Conservation (phyloP, 2,797 vertebrate species). For the Protonibea diacanthus region DNA sequence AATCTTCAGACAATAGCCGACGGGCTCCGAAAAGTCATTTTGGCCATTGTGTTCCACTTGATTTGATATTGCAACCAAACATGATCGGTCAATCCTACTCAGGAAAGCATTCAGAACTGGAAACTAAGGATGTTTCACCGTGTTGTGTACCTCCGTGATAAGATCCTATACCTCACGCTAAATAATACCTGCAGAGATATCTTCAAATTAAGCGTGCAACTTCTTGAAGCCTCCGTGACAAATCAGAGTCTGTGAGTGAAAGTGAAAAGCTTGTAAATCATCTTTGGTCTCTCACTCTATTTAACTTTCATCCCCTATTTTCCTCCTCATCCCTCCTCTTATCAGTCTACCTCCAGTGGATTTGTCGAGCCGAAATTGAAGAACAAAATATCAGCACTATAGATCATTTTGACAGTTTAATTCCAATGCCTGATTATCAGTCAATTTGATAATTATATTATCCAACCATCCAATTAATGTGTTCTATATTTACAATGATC, state of each 20-base stretch:
- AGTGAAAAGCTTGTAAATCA: conserved; percentile 59
- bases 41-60: no score
- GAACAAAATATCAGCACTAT: conserved; percentile 76
- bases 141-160: not conserved
- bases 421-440: conserved; percentile 86
- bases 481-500: conserved; percentile 88
- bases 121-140: not conserved
- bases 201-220: not conserved
- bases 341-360: conserved; percentile 60
- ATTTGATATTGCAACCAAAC: no score
- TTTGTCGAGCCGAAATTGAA: conserved; percentile 62
- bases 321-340: conserved; percentile 40
- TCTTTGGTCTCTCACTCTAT: conserved; percentile 37
- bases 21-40: no score
- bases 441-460: conserved; percentile 87
- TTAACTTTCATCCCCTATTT: conserved; percentile 46
- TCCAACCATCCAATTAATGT: conserved; percentile 87
- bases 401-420: conserved; percentile 88
- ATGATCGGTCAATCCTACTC: no score
- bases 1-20: no score
- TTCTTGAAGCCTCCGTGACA: conserved; percentile 3
- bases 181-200: not conserved
- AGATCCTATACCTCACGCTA: not conserved
- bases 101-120: not conserved
- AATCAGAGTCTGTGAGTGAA: conserved; percentile 35